Base-by-base conservation (phyloP, 2,888 invertebrate species). In the Melieria crassipennis region DNA sequence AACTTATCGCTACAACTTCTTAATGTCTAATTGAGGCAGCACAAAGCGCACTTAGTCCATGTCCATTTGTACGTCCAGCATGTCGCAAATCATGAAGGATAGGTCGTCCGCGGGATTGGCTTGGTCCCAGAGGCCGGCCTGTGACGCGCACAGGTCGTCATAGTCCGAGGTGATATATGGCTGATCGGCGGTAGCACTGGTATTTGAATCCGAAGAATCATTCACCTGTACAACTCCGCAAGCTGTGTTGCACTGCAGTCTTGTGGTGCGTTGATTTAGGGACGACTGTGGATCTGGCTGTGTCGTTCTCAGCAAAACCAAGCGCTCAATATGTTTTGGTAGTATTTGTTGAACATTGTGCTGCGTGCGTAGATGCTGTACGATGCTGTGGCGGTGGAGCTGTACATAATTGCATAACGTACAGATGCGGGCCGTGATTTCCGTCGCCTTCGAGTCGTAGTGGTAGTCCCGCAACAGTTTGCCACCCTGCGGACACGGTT, bases 381-480 rank as follows among this genome's bases (percentile, higher is more conserved):
- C 89, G 0, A 93, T 85, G 78, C 90, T 90, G 71, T 88, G 87
- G 68, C 89, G 85, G 9, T 89, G 88, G 75, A 93, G 81, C 84
- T 94, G 94, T 5, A 92, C 89, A 77, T 89, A 94, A 82, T 93
- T 91, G 81, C 94, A 94, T 72, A 89, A 88, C 0, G 88, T 87
- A 81, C 94, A 94, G 30, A 93, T 87, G 79, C 90, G 92, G 1
- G 91, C 93, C 52, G 75, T 78, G 48, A 81, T 79, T 73, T 78
- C 74, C 46, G 71, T 72, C 0, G 77, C 69, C 42, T 77, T 79
- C 4, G 77, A 60, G 65, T 78, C 78, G 30, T 78, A 76, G 4
- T 60, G 67, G 56, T 76, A 75, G 30, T 78, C 77, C 45, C 75
- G 77, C 6, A 73, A 45, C 7, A 78, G 65, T 7, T 61, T 43